These are phyloP conservation scores for Seriola dumerili DNA, from an alignment of 2,113 vertebrate genomes.

Conservation along the genomic window DNA sequence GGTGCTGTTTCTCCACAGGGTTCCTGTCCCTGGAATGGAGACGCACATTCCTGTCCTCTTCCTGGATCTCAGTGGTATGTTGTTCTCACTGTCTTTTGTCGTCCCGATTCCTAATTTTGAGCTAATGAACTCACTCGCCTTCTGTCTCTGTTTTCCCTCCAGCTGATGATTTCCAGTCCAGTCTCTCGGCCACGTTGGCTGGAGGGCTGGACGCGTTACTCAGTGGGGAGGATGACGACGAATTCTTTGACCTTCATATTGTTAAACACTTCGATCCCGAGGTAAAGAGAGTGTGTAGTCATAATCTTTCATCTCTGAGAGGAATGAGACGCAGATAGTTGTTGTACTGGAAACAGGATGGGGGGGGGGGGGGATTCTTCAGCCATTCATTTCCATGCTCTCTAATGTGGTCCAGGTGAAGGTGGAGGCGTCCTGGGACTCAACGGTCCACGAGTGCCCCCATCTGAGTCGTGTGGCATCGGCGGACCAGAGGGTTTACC, in stretches of 20 bases:
- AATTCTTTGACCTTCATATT: constrained; percentile 90
- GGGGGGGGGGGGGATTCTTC: neutral
- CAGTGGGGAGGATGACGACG: constrained; percentile 90
- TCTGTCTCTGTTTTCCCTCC: constrained; percentile 17
- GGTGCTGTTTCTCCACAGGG: constrained; percentile 84
- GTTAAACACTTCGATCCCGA: constrained; percentile 80
- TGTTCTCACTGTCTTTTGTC: constrained; percentile 20
- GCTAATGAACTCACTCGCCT: neutral
- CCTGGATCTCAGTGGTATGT: constrained; percentile 93
- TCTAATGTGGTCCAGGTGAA: constrained; percentile 84
- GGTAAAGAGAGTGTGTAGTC: constrained; percentile 74
- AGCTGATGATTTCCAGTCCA: constrained; percentile 86
- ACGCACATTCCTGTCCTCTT: constrained; percentile 96
- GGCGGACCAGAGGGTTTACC: constrained; percentile 90
- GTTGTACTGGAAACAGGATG: neutral
- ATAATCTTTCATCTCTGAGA: neutral
- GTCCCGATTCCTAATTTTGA: neutral
- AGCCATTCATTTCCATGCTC: fast-evolving
- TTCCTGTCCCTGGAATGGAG: constrained; percentile 95
- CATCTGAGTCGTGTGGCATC: constrained; percentile 88
- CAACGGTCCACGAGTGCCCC: constrained; percentile 90
- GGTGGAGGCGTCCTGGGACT: constrained; percentile 96
- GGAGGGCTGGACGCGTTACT: constrained; percentile 92
- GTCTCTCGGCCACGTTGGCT: constrained; percentile 73
- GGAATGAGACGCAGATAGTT: neutral